Evolutionary conservation across 2,888 invertebrate genomes (phyloP), one percentile per base, ranked within the genome.

Genomic region (Chorisops tibialis): DNA sequence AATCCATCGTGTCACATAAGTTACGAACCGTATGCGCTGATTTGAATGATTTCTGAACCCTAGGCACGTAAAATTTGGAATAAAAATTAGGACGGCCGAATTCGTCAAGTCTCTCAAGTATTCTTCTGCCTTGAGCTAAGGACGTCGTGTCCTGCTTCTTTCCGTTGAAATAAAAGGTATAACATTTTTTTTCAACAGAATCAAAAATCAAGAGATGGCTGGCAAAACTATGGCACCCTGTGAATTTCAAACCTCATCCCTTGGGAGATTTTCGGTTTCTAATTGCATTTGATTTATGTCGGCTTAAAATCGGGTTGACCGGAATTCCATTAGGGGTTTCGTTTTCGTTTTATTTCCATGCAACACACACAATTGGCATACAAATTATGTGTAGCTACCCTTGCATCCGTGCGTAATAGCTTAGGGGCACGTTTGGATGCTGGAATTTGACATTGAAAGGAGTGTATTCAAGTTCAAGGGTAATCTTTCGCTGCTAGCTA

Each of bases 281-380:
- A 47, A 47, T 47, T 47, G 47, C 47, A 19, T 19, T 47, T 47
- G 47, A 47, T 47, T 47, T 47, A 47, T 47, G 47, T 19, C 47
- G 47, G 47, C 14, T 47, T 47, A 47, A 47, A 19, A 19, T 47
- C 47, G 18, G 2, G 18, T 18, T 47, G 21, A 47, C 12, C 19
- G 47, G 18, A 18, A 47, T 47, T 47, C 47, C 24, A 16, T 19
- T 19, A 47, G 47, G 18, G 47, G 47, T 12, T 47, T 43, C 14
- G 47, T 47, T 12, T 19, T 47, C 43, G 11, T 12, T n/a, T 9
- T 43, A 30, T 30, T n/a, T 30, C 30, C 47, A 7, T 19, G 47
- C 47, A 7, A 19, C 19, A 19, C 47, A 19, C 7, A 47, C 47
- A 47, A 47, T 47, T 47, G 47, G 12, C 47, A 18, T 18, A 19